Percentiles rank a stretch among this genome's conserved stretches.
Evolutionary conservation across 2,797 vertebrate genomes (phyloP).

Genomic region (Nyctalus aviator): DNA sequence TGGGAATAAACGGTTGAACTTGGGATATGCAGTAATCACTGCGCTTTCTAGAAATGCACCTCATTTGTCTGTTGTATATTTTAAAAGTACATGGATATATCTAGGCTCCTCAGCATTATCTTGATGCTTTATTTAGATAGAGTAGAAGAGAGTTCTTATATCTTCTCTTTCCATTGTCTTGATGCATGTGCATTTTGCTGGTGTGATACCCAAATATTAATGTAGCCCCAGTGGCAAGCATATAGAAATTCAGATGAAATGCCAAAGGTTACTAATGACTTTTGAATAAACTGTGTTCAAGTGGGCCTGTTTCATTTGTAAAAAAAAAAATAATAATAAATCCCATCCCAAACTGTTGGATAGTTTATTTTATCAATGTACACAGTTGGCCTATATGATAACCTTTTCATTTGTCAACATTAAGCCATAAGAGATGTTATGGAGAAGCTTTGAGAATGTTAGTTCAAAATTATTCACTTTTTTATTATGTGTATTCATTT

Average conservation of each 20-base stretch:
- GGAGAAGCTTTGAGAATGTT: conserved; percentile 56
- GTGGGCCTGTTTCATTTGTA: conserved; percentile 65
- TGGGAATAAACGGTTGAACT: conserved; percentile 34
- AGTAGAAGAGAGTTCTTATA: conserved; percentile 57
- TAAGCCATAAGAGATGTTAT: conserved; percentile 72
- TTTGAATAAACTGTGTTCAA: conserved; percentile 81
- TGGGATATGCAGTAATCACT: neutral
- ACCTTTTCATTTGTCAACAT: conserved; percentile 80
- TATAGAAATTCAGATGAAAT: conserved; percentile 81
- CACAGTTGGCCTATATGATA: conserved; percentile 70
- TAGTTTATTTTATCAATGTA: conserved; percentile 80
- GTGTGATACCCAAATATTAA: conserved; percentile 81
- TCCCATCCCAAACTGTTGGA: conserved; percentile 65
- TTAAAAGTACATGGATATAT: conserved; percentile 62
- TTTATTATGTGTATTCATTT: conserved; percentile 58
- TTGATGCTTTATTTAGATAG: conserved; percentile 64
- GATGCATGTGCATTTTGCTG: conserved; percentile 68
- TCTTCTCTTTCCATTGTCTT: conserved; percentile 57
- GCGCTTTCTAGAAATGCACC: neutral
- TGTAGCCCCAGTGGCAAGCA: conserved; percentile 70
- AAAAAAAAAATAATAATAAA: conserved; percentile 52
- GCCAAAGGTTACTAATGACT: conserved; percentile 86
- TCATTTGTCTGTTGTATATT: conserved; percentile 53
- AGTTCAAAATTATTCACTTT: conserved; percentile 78
- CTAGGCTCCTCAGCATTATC: conserved; percentile 55